These are phyloP conservation scores for Ganaspis brasiliensis DNA, from an alignment of 2,888 invertebrate species.

Conservation along the genomic window DNA sequence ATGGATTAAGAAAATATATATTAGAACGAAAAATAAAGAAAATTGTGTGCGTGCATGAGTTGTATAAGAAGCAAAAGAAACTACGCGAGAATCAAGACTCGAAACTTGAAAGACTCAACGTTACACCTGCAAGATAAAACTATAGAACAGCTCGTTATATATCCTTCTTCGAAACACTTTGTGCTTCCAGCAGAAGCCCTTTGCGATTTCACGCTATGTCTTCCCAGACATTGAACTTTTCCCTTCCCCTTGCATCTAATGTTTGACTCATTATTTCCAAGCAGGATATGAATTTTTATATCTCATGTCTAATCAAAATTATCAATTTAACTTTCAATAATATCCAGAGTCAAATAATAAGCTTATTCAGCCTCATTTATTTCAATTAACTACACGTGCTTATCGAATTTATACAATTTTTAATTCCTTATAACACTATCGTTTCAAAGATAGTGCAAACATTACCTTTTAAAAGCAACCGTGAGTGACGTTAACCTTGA, in stretches of 20 bases:
- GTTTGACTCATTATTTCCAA: conserved; percentile 22
- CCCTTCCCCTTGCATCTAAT: neutral
- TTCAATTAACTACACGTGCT: too few species aligned
- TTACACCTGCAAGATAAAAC: conserved; percentile 39
- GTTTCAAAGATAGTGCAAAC: too few species aligned
- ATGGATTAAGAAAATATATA: neutral
- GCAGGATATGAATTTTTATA: neutral
- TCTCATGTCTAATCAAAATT: neutral
- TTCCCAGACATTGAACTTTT: conserved; percentile 22
- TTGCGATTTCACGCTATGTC: conserved; percentile 28
- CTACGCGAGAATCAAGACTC: neutral
- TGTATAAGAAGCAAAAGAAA: conserved; percentile 4
- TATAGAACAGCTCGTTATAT: conserved; percentile 24
- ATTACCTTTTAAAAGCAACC: too few species aligned
- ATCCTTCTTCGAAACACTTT: conserved; percentile 32
- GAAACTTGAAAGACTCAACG: conserved; percentile 36
- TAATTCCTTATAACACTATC: too few species aligned
- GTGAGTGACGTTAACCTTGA: too few species aligned
- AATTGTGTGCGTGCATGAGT: neutral
- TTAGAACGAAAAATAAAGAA: neutral
- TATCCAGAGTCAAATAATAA: too few species aligned
- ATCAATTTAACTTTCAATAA: too few species aligned
- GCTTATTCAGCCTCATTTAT: too few species aligned
- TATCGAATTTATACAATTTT: too few species aligned
- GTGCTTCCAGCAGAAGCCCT: conserved; percentile 26